Evolutionary conservation across 2,888 invertebrate species (phyloP).

Genomic region (Sesia apiformis): DNA sequence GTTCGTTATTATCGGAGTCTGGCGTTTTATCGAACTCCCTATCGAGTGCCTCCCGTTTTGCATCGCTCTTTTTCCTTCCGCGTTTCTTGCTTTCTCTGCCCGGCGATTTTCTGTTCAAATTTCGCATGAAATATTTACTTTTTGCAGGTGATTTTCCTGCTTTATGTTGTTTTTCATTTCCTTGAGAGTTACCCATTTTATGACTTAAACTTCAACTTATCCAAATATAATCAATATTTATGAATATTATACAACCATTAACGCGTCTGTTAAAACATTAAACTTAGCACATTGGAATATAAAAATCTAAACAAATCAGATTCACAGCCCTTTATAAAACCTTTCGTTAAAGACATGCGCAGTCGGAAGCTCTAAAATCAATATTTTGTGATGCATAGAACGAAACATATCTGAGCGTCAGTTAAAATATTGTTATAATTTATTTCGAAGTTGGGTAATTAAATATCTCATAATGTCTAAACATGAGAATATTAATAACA

Average conservation of each 20-base stretch:
- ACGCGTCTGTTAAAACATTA: not conserved
- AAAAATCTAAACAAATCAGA: constrained; percentile 17
- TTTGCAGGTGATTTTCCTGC: constrained; percentile 73
- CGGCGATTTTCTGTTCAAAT: constrained; percentile 57
- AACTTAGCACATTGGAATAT: constrained; percentile 2
- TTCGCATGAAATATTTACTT: constrained; percentile 71
- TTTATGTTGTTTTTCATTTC: constrained; percentile 66
- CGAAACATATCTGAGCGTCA: not conserved
- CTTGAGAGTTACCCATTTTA: constrained; percentile 73
- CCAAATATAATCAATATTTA: not conserved
- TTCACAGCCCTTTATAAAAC: constrained; percentile 37
- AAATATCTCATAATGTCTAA: no score
- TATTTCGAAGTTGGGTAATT: no score
- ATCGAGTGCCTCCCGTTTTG: constrained; percentile 47
- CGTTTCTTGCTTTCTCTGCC: constrained; percentile 59
- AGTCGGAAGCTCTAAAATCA: not conserved
- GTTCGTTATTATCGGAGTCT: constrained; percentile 63
- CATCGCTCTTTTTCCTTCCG: constrained; percentile 52
- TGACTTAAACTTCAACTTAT: not conserved
- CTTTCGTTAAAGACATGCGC: constrained; percentile 9
- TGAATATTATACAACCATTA: not conserved
- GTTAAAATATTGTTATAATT: no score
- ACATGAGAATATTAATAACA: no score
- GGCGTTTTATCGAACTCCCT: constrained; percentile 62
- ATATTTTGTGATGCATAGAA: not conserved